Base-by-base conservation (phyloP, 2,888 invertebrate species). In the Cyclophora albipunctata region DNA sequence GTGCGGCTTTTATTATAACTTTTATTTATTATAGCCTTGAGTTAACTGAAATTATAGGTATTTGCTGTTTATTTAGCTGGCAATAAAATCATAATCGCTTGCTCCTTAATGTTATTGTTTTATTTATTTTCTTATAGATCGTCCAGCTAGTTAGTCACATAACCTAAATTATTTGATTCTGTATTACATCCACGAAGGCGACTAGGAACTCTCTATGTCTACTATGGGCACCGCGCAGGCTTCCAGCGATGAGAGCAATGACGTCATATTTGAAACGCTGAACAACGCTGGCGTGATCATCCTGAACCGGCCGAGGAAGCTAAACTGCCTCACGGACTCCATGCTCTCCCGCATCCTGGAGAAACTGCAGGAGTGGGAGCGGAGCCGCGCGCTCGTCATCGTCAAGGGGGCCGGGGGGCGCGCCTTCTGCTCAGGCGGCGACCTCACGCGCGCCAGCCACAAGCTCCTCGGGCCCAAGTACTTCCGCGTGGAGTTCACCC, bases 361-460 rank as follows among this genome's bases (percentile, higher is more conserved):
- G 2, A 89, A 91, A 60, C 77, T 98, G 4, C 91, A 92, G 72
- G 91, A 93, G 70, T 97, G 96, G 94, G 94, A 96, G 73, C 90
- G 84, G n/a, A 91, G 83, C 3, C 93, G 92, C 64, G 78, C 85
- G 3, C 68, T 93, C 50, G 91, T 96, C 3, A 91, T 97, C 6
- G 88, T 97, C 5, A 94, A 95, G 84, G 96, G 95, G 0, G 85
- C 91, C 0, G 97, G 96, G 6, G 97, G 93, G 0, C 98, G 98
- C 78, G 96, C 99, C 1, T 99, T 99, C 78, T 99, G 99, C 89
- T 98, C 99, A 7, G 99, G 99, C 0, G 99, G 99, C 1, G 99
- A 99, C 86, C 95, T 99, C 0, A 92, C 95, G 73, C 90, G 94
- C 3, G 93, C 93, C 1, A 92, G 92, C 55, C 91, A 93, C 41